Percentiles rank a stretch among this genome's conserved stretches.
Conservation (phyloP, 2,888 invertebrate genomes). For the Antheraea yamamai region DNA sequence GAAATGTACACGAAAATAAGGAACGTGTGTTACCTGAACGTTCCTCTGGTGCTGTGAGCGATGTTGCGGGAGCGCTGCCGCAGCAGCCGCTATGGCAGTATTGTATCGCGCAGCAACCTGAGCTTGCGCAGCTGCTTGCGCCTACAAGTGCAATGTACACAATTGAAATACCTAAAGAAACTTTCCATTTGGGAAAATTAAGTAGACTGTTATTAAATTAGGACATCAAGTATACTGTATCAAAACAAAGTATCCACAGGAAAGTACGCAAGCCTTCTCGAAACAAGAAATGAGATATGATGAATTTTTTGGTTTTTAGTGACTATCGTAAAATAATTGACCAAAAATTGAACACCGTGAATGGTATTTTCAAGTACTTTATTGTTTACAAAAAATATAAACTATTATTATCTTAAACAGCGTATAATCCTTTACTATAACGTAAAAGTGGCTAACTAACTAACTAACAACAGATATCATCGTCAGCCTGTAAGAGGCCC, state of each 20-base stretch:
- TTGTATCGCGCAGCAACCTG: constrained; percentile 74
- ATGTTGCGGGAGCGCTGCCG: constrained; percentile 66
- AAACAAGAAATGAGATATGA: neutral
- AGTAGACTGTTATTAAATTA: too few relatives aligned
- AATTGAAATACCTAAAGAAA: too few relatives aligned
- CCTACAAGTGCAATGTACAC: constrained; percentile 41
- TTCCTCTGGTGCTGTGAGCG: constrained; percentile 67
- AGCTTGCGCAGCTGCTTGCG: constrained; percentile 73
- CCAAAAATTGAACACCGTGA: neutral
- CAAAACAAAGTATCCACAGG: neutral
- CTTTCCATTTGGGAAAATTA: too few relatives aligned
- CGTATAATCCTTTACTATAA: too few relatives aligned
- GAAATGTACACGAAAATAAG: neutral
- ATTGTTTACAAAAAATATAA: neutral
- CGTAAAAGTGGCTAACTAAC: too few relatives aligned
- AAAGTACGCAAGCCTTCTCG: neutral
- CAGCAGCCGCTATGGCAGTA: constrained; percentile 63
- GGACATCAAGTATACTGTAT: too few relatives aligned
- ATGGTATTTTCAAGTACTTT: neutral
- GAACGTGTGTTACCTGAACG: constrained; percentile 57
- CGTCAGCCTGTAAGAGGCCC: too few relatives aligned
- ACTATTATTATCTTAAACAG: too few relatives aligned
- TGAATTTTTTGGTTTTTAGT: neutral
- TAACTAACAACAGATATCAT: too few relatives aligned
- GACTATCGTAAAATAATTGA: neutral